Base-by-base conservation (phyloP, 2,888 invertebrate species). In the Microchrysa polita region DNA sequence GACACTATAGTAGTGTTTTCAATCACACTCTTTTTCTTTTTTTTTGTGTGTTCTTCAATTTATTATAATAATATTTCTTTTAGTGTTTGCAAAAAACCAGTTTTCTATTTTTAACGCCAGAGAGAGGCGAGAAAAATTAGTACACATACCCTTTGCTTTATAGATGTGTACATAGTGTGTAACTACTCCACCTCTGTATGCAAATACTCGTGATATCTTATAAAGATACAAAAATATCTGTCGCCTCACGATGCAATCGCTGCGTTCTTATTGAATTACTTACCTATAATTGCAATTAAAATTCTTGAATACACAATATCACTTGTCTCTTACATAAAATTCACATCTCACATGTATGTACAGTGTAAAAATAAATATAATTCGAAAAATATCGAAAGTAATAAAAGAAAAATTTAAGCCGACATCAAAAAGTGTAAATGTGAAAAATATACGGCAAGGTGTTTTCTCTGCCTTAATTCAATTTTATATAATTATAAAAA, bases 101-200 rank as follows among this genome's bases (percentile, higher is more conserved):
- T 69, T 69, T 69, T 69, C 69, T 69, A 69, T 69, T 69, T 69
- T 69, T 69, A 69, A 27, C 53, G 22, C 53, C n/a, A n/a, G 55
- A 7, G 69, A n/a, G 42, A 40, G 57, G 48, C 69, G 69, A 69
- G 69, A 69, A 69, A 69, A 69, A 69, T 69, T 55, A 69, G 55
- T 55, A n/a, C 55, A 69, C n/a, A n/a, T n/a, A n/a, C n/a, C n/a
- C n/a, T n/a, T n/a, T n/a, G n/a, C n/a, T n/a, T 57, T 14, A 20
- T 55, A 27, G 9, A 57, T 34, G 34, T 9, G 55, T 69, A 69
- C 57, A 14, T 12, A 27, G 22, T 22, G 20, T 48, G 12, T 48
- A 42, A 12, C 42, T 42, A n/a, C 42, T 42, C 42, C 42, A 14
- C 60, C 10, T 12, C n/a, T 4, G 5, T 65, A 40, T 63, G n/a